A percentile compares a stretch with the other conserved stretches of the same genome.
Conservation (phyloP, 2,113 vertebrate species). For the Desmodus rotundus region DNA sequence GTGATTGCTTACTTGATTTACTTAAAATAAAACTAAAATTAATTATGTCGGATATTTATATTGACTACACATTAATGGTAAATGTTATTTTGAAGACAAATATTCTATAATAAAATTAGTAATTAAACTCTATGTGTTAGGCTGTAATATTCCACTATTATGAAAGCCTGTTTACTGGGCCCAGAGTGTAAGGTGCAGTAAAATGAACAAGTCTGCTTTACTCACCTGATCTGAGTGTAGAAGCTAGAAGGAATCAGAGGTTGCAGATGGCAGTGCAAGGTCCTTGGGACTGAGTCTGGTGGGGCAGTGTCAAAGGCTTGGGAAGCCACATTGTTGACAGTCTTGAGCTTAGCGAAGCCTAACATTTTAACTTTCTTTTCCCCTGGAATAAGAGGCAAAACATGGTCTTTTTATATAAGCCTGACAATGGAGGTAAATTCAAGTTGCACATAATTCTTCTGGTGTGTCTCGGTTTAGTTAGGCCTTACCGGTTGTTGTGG, state of each 20-base stretch:
- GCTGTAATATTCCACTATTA: background rate
- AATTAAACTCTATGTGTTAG: background rate
- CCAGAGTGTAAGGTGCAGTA: background rate
- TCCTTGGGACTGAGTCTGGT: background rate
- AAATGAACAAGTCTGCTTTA: background rate
- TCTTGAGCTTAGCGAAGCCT: background rate
- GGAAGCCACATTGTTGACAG: background rate
- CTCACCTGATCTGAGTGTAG: background rate
- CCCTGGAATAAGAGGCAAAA: background rate
- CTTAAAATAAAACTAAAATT: background rate
- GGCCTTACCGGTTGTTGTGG: background rate
- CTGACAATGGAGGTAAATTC: background rate
- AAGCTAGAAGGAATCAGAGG: background rate
- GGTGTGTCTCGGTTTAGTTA: background rate
- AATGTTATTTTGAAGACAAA: background rate
- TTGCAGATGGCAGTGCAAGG: background rate
- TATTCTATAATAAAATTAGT: slow-evolving; percentile 14
- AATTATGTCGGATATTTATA: background rate
- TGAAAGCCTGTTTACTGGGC: background rate
- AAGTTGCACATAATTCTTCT: background rate
- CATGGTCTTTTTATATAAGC: background rate
- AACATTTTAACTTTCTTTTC: background rate
- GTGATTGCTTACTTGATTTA: background rate
- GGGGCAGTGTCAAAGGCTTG: background rate
- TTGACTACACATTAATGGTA: background rate